Base-by-base conservation (phyloP, 2,113 vertebrate species). In the Blennius ocellaris region DNA sequence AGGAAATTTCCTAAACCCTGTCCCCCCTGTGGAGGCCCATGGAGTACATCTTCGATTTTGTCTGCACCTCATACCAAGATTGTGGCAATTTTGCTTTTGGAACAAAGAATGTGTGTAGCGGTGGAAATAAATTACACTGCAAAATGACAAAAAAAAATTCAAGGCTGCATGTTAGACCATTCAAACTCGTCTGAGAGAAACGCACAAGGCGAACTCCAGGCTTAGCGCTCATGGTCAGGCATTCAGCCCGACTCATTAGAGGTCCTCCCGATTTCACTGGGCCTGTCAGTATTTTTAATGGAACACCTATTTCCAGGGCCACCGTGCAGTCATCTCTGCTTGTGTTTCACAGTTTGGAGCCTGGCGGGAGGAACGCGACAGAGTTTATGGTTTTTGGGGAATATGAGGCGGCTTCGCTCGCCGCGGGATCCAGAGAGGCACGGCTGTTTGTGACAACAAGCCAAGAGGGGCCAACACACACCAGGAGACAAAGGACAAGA, bases 211-310 rank as follows among this genome's bases (percentile, higher is more conserved):
- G 67, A 38, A 55, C 44, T 69, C 60, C 30, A 57, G 71, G 64
- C 73, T 57, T 16, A 15, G 38, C 54, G 58, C 9, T 60, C 49
- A 30, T 16, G 58, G 74, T 75, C 77, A 56, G 51, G 41, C 71
- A 73, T 61, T 72, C 37, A 79, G 73, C 66, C 15, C 56, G 54
- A 50, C 30, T 77, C 81, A 88, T 87, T 82, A 78, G 41, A 70
- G 49, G 40, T 61, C 8, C 56, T 79, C 80, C 72, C 57, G 77
- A 82, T 84, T 61, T 82, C 57, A 47, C 52, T 2, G 55, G 52
- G 48, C 43, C 75, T 39, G 60, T 73, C 64, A 87, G 74, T 57
- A 60, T 84, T 83, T 78, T 60, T 73, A 76, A 79, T 75, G 65
- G 49, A 37, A 55, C 38, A 16, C 67, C 66, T 54, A 67, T 69